Evolutionary conservation across 2,113 vertebrate genomes (phyloP).

Genomic region (Butastur rufipennis): DNA sequence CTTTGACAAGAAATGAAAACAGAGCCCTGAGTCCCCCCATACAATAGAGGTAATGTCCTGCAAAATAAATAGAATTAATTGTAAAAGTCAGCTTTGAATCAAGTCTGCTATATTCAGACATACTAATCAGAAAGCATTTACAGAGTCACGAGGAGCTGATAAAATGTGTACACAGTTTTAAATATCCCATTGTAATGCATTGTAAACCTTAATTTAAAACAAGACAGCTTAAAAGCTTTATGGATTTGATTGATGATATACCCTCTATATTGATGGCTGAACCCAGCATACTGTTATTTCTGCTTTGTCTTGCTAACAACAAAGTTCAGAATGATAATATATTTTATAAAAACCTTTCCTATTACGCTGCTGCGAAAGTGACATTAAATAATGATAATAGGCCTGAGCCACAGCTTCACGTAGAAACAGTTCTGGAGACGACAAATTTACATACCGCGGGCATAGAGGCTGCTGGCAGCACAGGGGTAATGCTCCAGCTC

Average conservation of each 20-base stretch:
- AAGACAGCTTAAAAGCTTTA: conserved; percentile 75
- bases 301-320: conserved; percentile 70
- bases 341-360: conserved; percentile 62
- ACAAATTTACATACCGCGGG: conserved; percentile 15
- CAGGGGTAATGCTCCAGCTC: not conserved
- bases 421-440: conserved; percentile 31
- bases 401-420: conserved; percentile 40
- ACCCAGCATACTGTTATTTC: conserved; percentile 66
- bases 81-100: not conserved
- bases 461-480: not conserved
- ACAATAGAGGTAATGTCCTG: not conserved
- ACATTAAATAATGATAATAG: conserved; percentile 74
- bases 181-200: conserved; percentile 72
- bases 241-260: conserved; percentile 69
- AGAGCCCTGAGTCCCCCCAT: not conserved
- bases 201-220: conserved; percentile 73
- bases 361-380: conserved; percentile 29
- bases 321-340: conserved; percentile 66
- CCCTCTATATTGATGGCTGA: conserved; percentile 70
- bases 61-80: conserved; percentile 12
- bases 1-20: not conserved
- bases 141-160: conserved; percentile 66
- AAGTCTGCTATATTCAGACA: conserved; percentile 23
- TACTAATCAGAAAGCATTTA: conserved; percentile 67
- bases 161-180: conserved; percentile 72